Evolutionary conservation across 2,113 vertebrate genomes (phyloP).

Genomic region (Stictonetta naevosa): DNA sequence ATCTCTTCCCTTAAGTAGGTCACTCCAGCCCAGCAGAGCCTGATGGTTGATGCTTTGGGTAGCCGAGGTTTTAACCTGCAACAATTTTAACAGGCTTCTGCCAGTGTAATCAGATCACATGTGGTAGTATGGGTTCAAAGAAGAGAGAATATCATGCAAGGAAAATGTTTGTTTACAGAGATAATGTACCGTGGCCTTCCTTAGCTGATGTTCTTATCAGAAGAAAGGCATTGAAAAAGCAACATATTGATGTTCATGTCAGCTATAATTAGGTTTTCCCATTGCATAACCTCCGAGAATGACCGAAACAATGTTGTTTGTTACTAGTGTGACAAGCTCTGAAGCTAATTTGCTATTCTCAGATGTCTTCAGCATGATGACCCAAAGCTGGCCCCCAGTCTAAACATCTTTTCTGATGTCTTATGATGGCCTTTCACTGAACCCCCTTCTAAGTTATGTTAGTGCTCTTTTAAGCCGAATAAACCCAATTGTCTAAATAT

Average conservation of each 20-base stretch:
- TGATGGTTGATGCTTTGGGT: too few species aligned
- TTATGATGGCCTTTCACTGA: accelerated
- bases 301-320: accelerated
- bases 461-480: not conserved
- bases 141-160: not conserved
- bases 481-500: not conserved
- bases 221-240: not conserved
- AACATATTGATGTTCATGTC: accelerated
- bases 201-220: not conserved
- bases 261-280: not conserved
- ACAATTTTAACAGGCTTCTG: not conserved
- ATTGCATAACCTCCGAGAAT: not conserved
- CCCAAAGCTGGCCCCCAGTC: not conserved
- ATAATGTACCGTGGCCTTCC: accelerated
- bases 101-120: not conserved
- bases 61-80: not conserved
- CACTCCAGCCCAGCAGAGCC: not conserved
- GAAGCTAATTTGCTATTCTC: not conserved
- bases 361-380: not conserved
- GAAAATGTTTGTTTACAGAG: not conserved
- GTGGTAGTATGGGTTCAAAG: not conserved
- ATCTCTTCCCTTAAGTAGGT: not conserved
- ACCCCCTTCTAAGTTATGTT: too few species aligned
- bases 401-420: not conserved
- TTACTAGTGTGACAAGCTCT: not conserved